Base-by-base conservation (phyloP, 2,888 invertebrate species). In the Camponotus fellah region DNA sequence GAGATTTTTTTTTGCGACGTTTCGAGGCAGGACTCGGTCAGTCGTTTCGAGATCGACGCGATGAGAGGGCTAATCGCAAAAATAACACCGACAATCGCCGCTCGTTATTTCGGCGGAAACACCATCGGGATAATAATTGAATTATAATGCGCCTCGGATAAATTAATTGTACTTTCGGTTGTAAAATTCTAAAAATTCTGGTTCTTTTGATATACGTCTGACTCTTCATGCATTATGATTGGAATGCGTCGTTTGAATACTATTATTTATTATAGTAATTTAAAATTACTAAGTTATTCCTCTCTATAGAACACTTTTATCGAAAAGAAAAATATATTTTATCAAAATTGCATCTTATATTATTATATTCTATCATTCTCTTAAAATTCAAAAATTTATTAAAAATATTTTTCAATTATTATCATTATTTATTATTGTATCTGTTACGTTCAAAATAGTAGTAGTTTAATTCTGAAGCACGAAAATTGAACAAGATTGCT, bases 11-110 rank as follows among this genome's bases (percentile, higher is more conserved):
- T 60, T 60, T 21, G 79, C 56, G 43, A 71, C 12, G 34, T 79
- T 46, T 60, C 21, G 58, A 72, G 58, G 53, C 46, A 62, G 75
- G 21, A 65, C 34, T 76, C 34, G 46, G 34, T 65, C 65, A 46
- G 46, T 21, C 14, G 32, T 65, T 17, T n/a, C n/a, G 34, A n/a
- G 26, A 76, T 65, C 49, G 37, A 62, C 32, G n/a, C 26, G 32
- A 12, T n/a, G n/a, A 26, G 32, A 75, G 34, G 9, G 21, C 12
- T 75, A 17, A 64, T 64, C 21, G 32, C 46, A 49, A 17, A 76
- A 37, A 49, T 37, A 49, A 65, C 26, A 34, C 8, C 34, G 62
- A 17, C 17, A 21, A 26, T 37, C 10, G 21, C 2, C 12, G n/a
- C 26, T 75, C 43, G 3, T 40, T 72, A 43, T 62, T 49, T 37